A percentile compares a stretch with the other conserved stretches of the same genome.
Conservation (phyloP, 2,888 invertebrate species). For the Calameuta pallipes region DNA sequence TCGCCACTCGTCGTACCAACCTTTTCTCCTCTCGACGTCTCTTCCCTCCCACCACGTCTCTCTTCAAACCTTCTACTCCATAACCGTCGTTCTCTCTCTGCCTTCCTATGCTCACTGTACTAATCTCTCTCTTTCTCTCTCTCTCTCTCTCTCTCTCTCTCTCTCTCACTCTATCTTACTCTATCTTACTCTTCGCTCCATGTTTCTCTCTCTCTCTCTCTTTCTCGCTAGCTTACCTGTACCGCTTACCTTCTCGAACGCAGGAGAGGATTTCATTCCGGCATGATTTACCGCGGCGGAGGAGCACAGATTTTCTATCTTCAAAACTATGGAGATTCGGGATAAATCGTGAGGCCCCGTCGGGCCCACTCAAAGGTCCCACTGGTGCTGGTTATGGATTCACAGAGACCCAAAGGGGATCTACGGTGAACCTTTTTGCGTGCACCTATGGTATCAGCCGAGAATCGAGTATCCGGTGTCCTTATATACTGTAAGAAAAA, state of each 20-base stretch:
- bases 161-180: no score
- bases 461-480: neutral
- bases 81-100: constrained; percentile 25
- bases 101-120: constrained; percentile 25
- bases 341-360: neutral
- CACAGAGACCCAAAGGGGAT: neutral
- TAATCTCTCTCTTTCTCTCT: constrained; percentile 28
- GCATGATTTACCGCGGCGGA: constrained; percentile 19
- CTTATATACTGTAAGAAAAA: neutral
- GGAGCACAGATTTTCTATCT: constrained; percentile 21
- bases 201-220: constrained; percentile 13
- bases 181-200: constrained; percentile 16
- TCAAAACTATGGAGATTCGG: constrained; percentile 23
- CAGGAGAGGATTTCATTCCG: neutral
- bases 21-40: constrained; percentile 12
- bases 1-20: constrained; percentile 20
- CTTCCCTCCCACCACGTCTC: constrained; percentile 13
- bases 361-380: neutral
- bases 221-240: constrained; percentile 1
- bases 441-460: neutral
- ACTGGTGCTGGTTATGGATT: neutral
- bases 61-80: constrained; percentile 10
- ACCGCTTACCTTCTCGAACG: neutral
- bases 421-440: neutral
- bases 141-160: constrained; percentile 9